A percentile compares a stretch with the other conserved stretches of the same genome.
Conservation (phyloP, 1,140 invertebrate species). For the Drosophila lacertosa region DNA sequence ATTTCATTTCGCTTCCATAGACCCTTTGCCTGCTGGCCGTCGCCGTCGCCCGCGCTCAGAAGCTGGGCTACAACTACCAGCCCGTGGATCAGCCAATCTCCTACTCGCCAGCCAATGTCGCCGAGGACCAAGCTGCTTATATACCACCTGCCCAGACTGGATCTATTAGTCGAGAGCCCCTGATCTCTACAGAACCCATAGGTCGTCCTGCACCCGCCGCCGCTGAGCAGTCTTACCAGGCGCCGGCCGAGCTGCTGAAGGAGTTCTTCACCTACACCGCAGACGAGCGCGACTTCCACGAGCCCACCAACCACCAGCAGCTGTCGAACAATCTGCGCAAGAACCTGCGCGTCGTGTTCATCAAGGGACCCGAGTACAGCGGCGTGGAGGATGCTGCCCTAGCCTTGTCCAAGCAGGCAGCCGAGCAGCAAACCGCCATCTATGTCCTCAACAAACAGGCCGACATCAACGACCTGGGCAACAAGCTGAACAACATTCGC, state of each 20-base stretch:
- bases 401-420: conserved; percentile 68
- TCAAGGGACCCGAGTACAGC: conserved; percentile 74
- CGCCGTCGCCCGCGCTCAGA: conserved; percentile 44
- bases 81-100: conserved; percentile 39
- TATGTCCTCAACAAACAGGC: conserved; percentile 80
- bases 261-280: conserved; percentile 76
- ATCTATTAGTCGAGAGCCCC: conserved; percentile 15
- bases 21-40: conserved; percentile 50
- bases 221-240: conserved; percentile 19
- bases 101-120: conserved; percentile 23
- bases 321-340: conserved; percentile 54
- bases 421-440: conserved; percentile 76
- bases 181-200: background rate
- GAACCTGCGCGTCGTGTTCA: conserved; percentile 74
- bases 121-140: conserved; percentile 31
- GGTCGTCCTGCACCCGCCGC: background rate
- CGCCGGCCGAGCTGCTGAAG: conserved; percentile 70
- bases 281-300: conserved; percentile 67
- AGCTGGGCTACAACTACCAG: conserved; percentile 65
- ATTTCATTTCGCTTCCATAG: conserved; percentile 5
- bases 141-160: conserved; percentile 3
- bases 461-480: conserved; percentile 70
- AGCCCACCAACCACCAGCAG: conserved; percentile 55
- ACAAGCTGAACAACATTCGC: conserved; percentile 64
- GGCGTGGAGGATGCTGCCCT: conserved; percentile 73